These are phyloP conservation scores for Hirtodrosophila duncani DNA, from an alignment of 2,888 invertebrate species.

Conservation along the genomic window DNA sequence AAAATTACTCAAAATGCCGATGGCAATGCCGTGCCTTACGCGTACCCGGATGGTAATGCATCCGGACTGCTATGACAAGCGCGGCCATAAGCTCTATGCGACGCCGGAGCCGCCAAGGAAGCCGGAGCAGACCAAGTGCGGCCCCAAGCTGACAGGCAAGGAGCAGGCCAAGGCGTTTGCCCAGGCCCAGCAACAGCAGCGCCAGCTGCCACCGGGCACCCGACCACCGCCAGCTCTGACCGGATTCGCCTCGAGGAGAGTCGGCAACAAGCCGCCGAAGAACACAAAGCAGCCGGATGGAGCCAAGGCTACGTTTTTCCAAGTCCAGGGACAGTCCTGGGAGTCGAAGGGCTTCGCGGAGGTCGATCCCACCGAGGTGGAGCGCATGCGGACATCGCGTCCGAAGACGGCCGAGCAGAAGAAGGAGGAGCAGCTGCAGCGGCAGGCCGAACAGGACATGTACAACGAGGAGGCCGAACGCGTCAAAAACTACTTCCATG, in stretches of 20 bases:
- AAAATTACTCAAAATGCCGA: too few species aligned
- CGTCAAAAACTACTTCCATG: constrained; percentile 36
- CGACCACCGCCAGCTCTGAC: constrained; percentile 17
- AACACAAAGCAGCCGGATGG: constrained; percentile 14
- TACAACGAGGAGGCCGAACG: constrained; percentile 49
- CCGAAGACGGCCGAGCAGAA: constrained; percentile 42
- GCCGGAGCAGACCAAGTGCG: not conserved
- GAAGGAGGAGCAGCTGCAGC: constrained; percentile 29
- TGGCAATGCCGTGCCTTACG: constrained; percentile 47
- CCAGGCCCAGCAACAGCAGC: constrained; percentile 11
- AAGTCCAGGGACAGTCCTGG: constrained; percentile 52
- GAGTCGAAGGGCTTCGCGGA: constrained; percentile 52
- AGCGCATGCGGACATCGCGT: constrained; percentile 36
- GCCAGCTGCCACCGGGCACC: constrained; percentile 50
- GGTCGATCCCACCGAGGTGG: constrained; percentile 39
- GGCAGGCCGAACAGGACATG: constrained; percentile 37
- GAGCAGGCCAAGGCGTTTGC: not conserved
- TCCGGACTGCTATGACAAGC: constrained; percentile 46
- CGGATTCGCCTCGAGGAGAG: not conserved
- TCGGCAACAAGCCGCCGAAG: not conserved
- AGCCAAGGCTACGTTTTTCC: constrained; percentile 55
- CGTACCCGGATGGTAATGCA: constrained; percentile 22
- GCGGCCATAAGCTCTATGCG: constrained; percentile 27
- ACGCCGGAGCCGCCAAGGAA: constrained; percentile 8
- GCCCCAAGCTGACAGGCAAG: constrained; percentile 7